A percentile compares a stretch with the other conserved stretches of the same genome.
These are phyloP conservation scores for Sturnus vulgaris DNA, from an alignment of 2,113 vertebrate genomes.

Conservation along the genomic window DNA sequence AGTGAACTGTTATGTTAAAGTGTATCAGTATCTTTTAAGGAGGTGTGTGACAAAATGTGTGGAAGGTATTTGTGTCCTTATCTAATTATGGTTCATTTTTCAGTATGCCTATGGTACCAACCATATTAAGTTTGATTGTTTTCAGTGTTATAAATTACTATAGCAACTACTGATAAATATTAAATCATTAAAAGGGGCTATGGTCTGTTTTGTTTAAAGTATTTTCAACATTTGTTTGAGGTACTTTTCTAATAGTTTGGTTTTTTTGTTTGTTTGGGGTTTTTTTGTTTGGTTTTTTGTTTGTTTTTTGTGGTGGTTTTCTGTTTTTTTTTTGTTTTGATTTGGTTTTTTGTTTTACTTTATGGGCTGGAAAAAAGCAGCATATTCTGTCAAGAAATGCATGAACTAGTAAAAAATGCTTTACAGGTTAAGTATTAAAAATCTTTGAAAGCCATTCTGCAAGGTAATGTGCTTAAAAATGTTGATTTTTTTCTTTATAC, in stretches of 20 bases:
- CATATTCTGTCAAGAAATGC: conserved; percentile 19
- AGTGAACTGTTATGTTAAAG: background rate
- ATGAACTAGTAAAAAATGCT: conserved; percentile 9
- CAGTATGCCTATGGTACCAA: conserved; percentile 2
- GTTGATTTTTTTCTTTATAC: background rate
- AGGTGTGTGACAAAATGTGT: background rate
- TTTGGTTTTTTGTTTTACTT: background rate
- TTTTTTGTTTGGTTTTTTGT: no score
- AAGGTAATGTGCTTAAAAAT: background rate
- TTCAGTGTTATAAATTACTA: conserved; percentile 50
- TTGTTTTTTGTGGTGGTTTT: background rate
- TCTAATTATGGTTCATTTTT: conserved; percentile 37
- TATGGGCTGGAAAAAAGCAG: background rate
- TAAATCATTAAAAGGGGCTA: conserved; percentile 32
- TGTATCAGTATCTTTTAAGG: background rate
- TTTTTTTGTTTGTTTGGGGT: background rate
- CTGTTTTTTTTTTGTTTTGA: background rate
- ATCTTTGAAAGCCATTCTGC: background rate
- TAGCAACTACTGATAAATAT: conserved; percentile 51
- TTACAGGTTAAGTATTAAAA: background rate
- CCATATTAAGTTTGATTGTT: conserved; percentile 40
- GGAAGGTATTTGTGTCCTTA: conserved; percentile 18
- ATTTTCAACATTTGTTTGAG: conserved; percentile 29
- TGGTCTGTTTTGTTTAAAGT: conserved; percentile 50
- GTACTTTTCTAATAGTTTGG: background rate